phyloP scores from a whole-genome alignment of 2,888 invertebrate genomes.

The Rotaria socialis region DNA sequence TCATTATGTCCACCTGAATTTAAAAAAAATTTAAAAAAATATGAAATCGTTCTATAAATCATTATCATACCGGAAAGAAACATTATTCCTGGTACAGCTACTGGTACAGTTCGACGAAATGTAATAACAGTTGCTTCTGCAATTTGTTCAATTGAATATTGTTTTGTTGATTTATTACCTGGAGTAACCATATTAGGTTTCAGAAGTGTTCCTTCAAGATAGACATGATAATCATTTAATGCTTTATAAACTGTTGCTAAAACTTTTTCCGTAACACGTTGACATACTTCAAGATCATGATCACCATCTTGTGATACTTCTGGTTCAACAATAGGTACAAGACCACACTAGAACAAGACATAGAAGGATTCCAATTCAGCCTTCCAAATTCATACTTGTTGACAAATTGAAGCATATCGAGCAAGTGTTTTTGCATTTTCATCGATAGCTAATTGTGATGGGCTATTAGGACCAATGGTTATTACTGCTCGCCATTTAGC shows the following conservation, averaged over 20 bases:
- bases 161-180: not conserved
- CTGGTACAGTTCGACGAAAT: slow-evolving; percentile 47
- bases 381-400: slow-evolving; percentile 50
- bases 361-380: no score
- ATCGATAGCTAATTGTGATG: slow-evolving; percentile 53
- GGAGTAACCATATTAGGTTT: slow-evolving; percentile 96
- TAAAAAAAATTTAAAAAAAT: no score
- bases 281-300: slow-evolving; percentile 26
- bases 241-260: slow-evolving; percentile 92
- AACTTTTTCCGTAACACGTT: slow-evolving; percentile 61
- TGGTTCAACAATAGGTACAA: slow-evolving; percentile 98
- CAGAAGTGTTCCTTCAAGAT: slow-evolving; percentile 91
- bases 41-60: no score
- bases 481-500: slow-evolving; percentile 74
- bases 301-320: slow-evolving; percentile 70
- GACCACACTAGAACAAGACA: slow-evolving; percentile 60
- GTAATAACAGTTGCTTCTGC: slow-evolving; percentile 80
- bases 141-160: slow-evolving; percentile 76
- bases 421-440: slow-evolving; percentile 95
- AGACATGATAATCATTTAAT: slow-evolving; percentile 90
- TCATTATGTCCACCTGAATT: slow-evolving; percentile 62
- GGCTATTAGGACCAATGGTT: no score
- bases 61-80: no score
- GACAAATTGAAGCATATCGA: slow-evolving; percentile 88
- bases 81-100: slow-evolving; percentile 45